Conservation (phyloP, 2,797 vertebrate species). For the Clarias laeviceps region DNA sequence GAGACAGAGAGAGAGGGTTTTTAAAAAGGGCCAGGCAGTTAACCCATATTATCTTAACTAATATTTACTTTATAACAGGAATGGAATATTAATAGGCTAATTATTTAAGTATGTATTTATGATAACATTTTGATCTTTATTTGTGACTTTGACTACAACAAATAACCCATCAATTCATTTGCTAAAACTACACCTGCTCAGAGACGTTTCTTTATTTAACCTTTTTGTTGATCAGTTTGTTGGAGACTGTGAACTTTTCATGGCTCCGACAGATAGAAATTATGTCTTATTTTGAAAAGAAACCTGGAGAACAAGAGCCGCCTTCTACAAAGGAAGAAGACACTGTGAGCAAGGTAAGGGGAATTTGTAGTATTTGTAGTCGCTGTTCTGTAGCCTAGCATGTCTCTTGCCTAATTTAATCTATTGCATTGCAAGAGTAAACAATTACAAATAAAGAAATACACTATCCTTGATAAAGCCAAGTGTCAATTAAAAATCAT, state of each 20-base stretch:
- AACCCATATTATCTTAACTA: slow-evolving; percentile 7
- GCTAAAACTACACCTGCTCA: not conserved
- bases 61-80: not conserved
- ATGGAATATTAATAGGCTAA: not conserved
- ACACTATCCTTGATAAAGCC: not conserved
- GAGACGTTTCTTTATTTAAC: not conserved
- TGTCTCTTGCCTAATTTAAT: not conserved
- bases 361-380: not conserved
- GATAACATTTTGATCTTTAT: not conserved
- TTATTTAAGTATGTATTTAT: not conserved
- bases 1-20: not conserved
- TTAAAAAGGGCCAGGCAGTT: slow-evolving; percentile 16
- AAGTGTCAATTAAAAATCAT: not conserved
- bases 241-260: not conserved
- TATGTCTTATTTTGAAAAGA: slow-evolving; percentile 45
- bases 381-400: not conserved
- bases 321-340: slow-evolving; percentile 28
- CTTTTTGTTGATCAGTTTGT: not conserved
- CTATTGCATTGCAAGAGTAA: not conserved
- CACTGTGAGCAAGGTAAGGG: slow-evolving; percentile 45
- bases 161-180: not conserved
- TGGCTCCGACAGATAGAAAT: slow-evolving; percentile 24
- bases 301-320: slow-evolving; percentile 28
- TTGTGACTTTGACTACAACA: not conserved
- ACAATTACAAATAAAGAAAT: not conserved